Evolutionary conservation across 2,797 vertebrate genomes (phyloP).

Genomic region (Spinus olivaceus): DNA sequence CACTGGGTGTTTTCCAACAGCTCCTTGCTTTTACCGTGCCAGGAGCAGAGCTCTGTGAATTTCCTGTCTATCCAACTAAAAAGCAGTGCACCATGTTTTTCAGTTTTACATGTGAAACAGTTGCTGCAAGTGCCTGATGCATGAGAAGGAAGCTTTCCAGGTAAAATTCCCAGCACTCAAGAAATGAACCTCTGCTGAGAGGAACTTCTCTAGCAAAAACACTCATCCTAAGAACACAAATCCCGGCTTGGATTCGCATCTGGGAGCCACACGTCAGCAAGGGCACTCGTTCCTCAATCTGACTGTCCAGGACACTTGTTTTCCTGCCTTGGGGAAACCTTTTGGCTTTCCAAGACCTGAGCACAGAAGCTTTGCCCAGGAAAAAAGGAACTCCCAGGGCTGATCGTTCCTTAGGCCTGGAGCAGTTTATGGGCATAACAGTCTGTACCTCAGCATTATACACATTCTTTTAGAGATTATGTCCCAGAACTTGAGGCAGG

Average conservation of each 20-base stretch:
- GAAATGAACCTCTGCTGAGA: neutral
- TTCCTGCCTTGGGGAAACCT: neutral
- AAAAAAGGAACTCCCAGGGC: neutral
- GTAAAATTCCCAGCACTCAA: neutral
- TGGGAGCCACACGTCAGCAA: neutral
- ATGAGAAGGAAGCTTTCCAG: neutral
- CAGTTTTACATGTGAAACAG: neutral
- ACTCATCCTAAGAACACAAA: neutral
- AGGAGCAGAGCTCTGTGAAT: neutral
- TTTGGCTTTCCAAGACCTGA: neutral
- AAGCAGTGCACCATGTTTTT: neutral
- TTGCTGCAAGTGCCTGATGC: neutral
- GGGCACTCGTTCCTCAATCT: neutral
- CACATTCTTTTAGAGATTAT: neutral
- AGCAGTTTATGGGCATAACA: neutral
- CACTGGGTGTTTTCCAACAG: neutral
- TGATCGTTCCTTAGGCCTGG: neutral
- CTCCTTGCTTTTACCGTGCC: neutral
- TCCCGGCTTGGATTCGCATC: rapidly evolving
- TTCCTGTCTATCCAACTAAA: neutral
- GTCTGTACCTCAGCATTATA: neutral
- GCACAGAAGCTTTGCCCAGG: neutral
- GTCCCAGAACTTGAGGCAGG: neutral
- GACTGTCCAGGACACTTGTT: neutral
- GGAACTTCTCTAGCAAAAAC: neutral